phyloP scores from a whole-genome alignment of 2,797 vertebrate genomes.

The Echeneis naucrates region DNA sequence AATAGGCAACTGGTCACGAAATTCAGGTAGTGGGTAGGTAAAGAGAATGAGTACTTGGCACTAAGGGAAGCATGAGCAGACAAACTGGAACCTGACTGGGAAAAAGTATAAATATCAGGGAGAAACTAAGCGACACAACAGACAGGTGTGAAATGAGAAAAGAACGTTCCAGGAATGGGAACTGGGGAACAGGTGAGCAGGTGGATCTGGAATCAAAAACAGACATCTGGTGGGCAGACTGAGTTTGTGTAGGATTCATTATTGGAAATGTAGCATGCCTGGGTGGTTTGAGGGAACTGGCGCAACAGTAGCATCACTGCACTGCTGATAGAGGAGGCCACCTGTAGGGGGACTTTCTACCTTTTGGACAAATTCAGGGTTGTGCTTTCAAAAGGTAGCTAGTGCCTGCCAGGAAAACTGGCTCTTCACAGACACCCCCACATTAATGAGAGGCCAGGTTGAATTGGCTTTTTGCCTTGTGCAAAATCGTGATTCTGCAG shows the following conservation, averaged over 20 bases:
- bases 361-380: not conserved
- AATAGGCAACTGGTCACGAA: no score
- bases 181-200: not conserved
- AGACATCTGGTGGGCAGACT: not conserved
- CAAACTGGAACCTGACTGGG: not conserved
- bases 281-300: not conserved
- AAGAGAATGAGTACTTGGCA: not conserved
- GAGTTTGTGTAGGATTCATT: no score
- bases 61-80: not conserved
- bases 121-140: not conserved
- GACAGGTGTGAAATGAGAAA: not conserved
- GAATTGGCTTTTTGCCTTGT: constrained; percentile 12
- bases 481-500: constrained; percentile 10
- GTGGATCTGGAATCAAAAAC: not conserved
- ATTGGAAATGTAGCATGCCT: not conserved
- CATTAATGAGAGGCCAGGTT: not conserved
- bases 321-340: not conserved
- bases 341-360: not conserved
- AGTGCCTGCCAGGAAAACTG: not conserved
- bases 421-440: not conserved
- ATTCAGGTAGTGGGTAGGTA: not conserved
- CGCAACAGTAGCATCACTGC: not conserved
- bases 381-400: not conserved
- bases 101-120: not conserved
- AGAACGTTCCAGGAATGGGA: not conserved